These are phyloP conservation scores for Chymomyza procnemis DNA, from an alignment of 2,888 invertebrate species.

Conservation along the genomic window DNA sequence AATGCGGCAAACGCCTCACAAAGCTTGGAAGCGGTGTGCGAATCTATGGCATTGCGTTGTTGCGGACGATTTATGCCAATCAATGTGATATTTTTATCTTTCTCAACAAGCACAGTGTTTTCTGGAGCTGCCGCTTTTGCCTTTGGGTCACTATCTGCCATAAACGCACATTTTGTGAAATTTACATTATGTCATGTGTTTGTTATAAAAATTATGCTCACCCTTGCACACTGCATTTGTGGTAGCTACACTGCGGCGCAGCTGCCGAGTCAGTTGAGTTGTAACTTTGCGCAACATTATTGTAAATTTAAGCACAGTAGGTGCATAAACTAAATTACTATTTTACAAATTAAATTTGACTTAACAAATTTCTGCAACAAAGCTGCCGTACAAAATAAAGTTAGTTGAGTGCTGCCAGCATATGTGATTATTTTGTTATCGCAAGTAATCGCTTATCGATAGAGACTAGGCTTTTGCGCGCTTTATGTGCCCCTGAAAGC, in stretches of 20 bases:
- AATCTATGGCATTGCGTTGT: constrained; percentile 90
- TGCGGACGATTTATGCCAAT: constrained; percentile 93
- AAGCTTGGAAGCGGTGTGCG: constrained; percentile 84
- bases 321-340: not conserved
- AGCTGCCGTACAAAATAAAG: not conserved
- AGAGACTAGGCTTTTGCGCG: not conserved
- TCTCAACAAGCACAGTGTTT: constrained; percentile 79
- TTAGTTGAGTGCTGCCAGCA: not conserved
- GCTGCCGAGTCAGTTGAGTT: constrained; percentile 42
- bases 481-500: constrained; percentile 4
- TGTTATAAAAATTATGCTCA: constrained; percentile 15
- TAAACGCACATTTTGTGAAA: not conserved
- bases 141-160: constrained; percentile 41
- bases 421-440: not conserved
- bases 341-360: not conserved
- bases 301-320: not conserved
- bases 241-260: constrained; percentile 50
- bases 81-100: constrained; percentile 83
- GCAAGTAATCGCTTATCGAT: not conserved
- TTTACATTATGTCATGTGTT: constrained; percentile 47
- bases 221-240: constrained; percentile 52
- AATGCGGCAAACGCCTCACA: constrained; percentile 87
- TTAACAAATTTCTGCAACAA: not conserved
- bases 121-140: constrained; percentile 24
- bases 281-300: constrained; percentile 59